Base-by-base conservation (phyloP, 2,113 vertebrate genomes). In the Melanostigma gelatinosum region DNA sequence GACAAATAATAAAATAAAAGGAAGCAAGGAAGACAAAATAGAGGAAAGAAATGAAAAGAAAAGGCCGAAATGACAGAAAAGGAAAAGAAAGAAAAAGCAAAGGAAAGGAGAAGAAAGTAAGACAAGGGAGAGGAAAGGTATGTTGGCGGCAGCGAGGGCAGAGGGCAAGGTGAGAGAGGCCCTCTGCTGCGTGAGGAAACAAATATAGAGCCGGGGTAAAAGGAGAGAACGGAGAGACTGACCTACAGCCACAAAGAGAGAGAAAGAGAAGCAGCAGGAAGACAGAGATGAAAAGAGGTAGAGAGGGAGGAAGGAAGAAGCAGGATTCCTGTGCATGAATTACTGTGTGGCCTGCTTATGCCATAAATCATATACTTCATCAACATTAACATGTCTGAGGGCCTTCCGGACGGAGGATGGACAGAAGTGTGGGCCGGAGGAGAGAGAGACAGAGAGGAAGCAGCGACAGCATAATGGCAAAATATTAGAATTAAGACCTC, bases 401-500 rank as follows among this genome's bases (percentile, higher is more conserved):
- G 40, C 24, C 8, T 36, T 42, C 48, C 29, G 10, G 46, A 16
- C 29, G 32, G 34, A 34, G 34, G 46, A 50, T 18, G 48, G 48
- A 50, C 18, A 20, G 48, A 50, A 55, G 42, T 34, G 42, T 68
- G 34, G 16, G 29, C 0, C 22, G 32, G 29, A 27, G n/a, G 34
- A 42, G 36, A 76, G 55, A 18, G 11, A 29, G 65, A 68, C 15
- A 0, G 20, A 36, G 16, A 58, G 52, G 38, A 80, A 69, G 67
- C 67, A 15, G 57, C 0, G 12, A 62, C 46, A 27, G 6, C 36
- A 42, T 72, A 27, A 75, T 29, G 52, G 44, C n/a, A 18, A 42
- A 42, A 76, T 20, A 36, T 75, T 38, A 62, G 27, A 75, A 80
- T 82, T 67, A 80, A n/a, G 72, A 9, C 18, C 3, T 32, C 12